Base-by-base conservation (phyloP, 2,113 vertebrate species). In the Synchiropus splendidus region DNA sequence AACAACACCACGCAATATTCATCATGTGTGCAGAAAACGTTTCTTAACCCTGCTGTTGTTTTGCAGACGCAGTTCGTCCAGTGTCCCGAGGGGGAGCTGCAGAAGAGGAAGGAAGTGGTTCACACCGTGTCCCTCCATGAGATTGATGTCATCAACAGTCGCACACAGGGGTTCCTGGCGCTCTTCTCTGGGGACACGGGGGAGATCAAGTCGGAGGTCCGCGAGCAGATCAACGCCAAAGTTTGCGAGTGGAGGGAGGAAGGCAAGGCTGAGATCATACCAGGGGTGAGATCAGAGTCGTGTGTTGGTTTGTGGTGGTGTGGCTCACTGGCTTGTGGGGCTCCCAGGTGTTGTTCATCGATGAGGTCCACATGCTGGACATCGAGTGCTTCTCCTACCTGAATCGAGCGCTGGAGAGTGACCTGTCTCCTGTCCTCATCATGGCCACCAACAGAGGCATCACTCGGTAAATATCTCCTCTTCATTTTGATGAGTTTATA, bases 371-470 rank as follows among this genome's bases (percentile, higher is more conserved):
- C 48, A 95, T 95, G 91, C 75, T 95, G 68, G 92, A 95, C 54
- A 95, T 94, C 16, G 92, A 95, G 75, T 93, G 91, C 55, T 95
- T 95, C 51, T 95, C 92, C 10, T 95, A 91, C 72, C 82, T 95
- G 56, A 95, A 95, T 70, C 89, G 91, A 10, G 92, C 90, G 9
- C 76, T 95, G 66, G 91, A 94, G 77, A 94, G 85, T 2, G 91
- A 94, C 76, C 81, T 94, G 78, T 89, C 91, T 0, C 92, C 92
- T 0, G 90, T 95, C 9, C 89, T 95, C 54, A 92, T 95, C 54
- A 94, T 94, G 88, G 92, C 92, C 45, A 95, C 92, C 40, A 95
- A 95, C 76, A 77, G 91, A 16, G 92, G 92, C 65, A 94, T 94
- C 62, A 95, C 92, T 18, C 83, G 89, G 92, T 94, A 64, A 48